A percentile compares a stretch with the other conserved stretches of the same genome.
phyloP scores from a whole-genome alignment of 1,140 invertebrate genomes.

The Caenorhabditis tropicalis region DNA sequence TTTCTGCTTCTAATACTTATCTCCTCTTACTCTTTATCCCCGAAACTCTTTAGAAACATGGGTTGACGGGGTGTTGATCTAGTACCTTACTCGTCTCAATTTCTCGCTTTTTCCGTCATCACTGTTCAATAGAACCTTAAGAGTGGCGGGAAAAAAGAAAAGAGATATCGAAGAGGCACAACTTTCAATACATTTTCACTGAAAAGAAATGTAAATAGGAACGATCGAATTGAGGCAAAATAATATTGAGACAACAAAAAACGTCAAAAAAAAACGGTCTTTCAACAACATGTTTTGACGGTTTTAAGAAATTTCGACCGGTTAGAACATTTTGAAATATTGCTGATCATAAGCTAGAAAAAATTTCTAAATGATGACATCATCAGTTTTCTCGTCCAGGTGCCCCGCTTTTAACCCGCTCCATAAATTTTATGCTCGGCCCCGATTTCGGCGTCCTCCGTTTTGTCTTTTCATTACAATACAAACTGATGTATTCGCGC shows the following conservation, averaged over 20 bases:
- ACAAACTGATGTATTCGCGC: slow-evolving; percentile 27
- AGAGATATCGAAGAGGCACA: slow-evolving; percentile 12
- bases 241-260: neutral
- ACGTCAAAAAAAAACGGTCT: neutral
- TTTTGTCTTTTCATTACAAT: slow-evolving; percentile 34
- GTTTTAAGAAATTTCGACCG: neutral
- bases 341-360: no score
- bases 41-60: neutral
- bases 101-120: neutral
- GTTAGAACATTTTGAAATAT: no score
- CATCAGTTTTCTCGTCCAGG: neutral
- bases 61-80: neutral
- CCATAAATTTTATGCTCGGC: slow-evolving; percentile 34
- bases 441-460: neutral
- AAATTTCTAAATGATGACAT: no score
- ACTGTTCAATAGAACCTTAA: slow-evolving; percentile 19
- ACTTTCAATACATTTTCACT: slow-evolving; percentile 32
- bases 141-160: slow-evolving; percentile 3
- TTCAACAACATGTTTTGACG: neutral
- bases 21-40: neutral
- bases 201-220: slow-evolving; percentile 28
- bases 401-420: neutral
- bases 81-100: slow-evolving; percentile 24
- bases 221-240: no score
- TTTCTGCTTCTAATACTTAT: neutral